A percentile compares a stretch with the other conserved stretches of the same genome.
Evolutionary conservation across 1,140 invertebrate species (phyloP).

Genomic region (Atta cephalotes): DNA sequence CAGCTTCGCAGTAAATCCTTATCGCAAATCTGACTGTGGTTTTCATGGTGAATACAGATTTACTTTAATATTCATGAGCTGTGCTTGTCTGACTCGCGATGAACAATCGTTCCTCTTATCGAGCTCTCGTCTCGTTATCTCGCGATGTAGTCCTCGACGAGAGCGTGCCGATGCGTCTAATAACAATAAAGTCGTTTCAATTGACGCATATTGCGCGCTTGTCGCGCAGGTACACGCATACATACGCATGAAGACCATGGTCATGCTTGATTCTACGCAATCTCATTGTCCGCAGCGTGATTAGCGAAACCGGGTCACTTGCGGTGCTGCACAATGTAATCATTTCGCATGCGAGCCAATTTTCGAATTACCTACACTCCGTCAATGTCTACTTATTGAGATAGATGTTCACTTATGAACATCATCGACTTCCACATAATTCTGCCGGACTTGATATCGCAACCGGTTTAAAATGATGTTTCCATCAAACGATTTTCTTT

Average conservation of each 20-base stretch:
- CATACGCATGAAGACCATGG: conserved; percentile 43
- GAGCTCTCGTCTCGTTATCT: conserved; percentile 42
- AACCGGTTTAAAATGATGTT: background rate
- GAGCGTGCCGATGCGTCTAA: conserved; percentile 60
- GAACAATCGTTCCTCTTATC: conserved; percentile 50
- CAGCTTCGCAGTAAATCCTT: conserved; percentile 41
- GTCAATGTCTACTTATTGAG: conserved; percentile 10
- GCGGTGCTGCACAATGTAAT: conserved; percentile 77
- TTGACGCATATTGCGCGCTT: conserved; percentile 69
- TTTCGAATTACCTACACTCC: conserved; percentile 70
- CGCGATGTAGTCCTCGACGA: conserved; percentile 39
- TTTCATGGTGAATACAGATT: conserved; percentile 57
- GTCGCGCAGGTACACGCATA: conserved; percentile 45
- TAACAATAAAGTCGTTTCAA: conserved; percentile 74
- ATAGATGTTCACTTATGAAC: conserved; percentile 13
- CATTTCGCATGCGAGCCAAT: conserved; percentile 78
- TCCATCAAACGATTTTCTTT: background rate
- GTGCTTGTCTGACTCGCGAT: conserved; percentile 26
- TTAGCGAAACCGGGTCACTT: conserved; percentile 80
- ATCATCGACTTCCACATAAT: background rate
- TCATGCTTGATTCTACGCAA: conserved; percentile 76
- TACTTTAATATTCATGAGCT: conserved; percentile 46
- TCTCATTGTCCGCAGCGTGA: conserved; percentile 79
- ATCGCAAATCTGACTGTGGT: conserved; percentile 33
- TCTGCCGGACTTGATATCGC: background rate